These are phyloP conservation scores for Meda fulgida DNA, from an alignment of 2,797 vertebrate genomes.

Conservation along the genomic window DNA sequence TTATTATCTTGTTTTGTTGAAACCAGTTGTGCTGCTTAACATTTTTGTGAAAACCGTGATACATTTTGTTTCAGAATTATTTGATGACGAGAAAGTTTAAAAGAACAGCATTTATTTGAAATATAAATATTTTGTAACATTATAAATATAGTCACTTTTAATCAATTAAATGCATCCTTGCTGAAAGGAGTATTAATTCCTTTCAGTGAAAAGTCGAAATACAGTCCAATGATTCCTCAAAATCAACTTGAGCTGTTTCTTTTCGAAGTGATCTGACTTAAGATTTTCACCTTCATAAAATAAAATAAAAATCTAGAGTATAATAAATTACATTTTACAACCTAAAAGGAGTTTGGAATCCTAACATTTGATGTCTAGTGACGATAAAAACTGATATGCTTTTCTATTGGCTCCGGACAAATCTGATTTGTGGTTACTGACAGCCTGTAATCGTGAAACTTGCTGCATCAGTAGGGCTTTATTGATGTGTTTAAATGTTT, in stretches of 20 bases:
- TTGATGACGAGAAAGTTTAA: neutral
- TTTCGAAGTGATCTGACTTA: neutral
- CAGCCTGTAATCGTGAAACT: conserved; percentile 1
- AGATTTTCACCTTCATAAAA: neutral
- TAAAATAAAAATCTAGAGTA: neutral
- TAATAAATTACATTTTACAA: neutral
- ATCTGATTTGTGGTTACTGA: neutral
- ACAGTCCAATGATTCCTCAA: neutral
- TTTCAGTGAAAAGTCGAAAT: neutral
- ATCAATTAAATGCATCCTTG: neutral
- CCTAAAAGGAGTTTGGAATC: neutral
- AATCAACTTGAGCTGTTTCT: neutral
- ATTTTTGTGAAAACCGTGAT: neutral
- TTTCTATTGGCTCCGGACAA: neutral
- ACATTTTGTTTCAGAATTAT: neutral
- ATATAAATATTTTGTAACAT: neutral
- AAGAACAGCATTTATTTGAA: neutral
- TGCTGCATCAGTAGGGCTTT: neutral
- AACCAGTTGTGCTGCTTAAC: neutral
- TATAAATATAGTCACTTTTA: neutral
- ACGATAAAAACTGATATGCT: neutral
- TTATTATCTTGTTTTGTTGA: neutral
- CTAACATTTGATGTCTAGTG: neutral
- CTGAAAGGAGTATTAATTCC: neutral
- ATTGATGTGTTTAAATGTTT: conserved; percentile 8